Conservation (phyloP, 2,113 vertebrate genomes). For the Psammodynastes pulverulentus region DNA sequence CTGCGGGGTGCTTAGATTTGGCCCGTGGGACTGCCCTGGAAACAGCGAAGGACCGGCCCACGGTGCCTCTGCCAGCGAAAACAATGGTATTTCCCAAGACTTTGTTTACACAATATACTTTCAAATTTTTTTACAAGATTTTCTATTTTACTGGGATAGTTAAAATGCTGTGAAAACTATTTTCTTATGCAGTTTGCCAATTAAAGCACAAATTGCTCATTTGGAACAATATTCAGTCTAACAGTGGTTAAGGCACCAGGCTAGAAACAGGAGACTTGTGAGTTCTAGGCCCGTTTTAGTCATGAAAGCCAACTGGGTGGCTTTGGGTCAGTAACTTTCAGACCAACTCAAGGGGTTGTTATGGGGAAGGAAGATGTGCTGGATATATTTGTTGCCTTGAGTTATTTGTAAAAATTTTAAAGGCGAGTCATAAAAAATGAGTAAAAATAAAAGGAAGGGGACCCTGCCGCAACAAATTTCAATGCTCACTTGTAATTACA, state of each 20-base stretch:
- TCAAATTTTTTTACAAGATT: not conserved
- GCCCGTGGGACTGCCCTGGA: too few relatives aligned
- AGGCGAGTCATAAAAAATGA: not conserved
- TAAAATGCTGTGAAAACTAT: not conserved
- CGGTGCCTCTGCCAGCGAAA: too few relatives aligned
- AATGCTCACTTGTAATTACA: not conserved
- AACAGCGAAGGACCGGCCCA: too few relatives aligned
- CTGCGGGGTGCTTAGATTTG: too few relatives aligned
- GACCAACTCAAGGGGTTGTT: not conserved
- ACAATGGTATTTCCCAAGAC: too few relatives aligned
- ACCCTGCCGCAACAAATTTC: not conserved
- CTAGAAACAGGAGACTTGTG: too few relatives aligned
- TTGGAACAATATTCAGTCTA: not conserved
- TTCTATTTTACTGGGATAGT: not conserved
- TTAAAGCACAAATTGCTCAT: not conserved
- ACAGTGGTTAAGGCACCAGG: too few relatives aligned
- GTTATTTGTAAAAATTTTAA: not conserved
- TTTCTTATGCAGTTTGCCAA: not conserved
- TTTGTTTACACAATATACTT: not conserved
- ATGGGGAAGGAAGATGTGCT: not conserved
- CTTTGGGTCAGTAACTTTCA: not conserved
- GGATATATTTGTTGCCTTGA: not conserved
- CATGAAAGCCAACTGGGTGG: too few relatives aligned
- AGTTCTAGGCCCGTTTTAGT: too few relatives aligned
- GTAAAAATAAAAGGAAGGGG: not conserved